Evolutionary conservation across 2,888 invertebrate genomes (phyloP).

Genomic region (Argyresthia albistria): DNA sequence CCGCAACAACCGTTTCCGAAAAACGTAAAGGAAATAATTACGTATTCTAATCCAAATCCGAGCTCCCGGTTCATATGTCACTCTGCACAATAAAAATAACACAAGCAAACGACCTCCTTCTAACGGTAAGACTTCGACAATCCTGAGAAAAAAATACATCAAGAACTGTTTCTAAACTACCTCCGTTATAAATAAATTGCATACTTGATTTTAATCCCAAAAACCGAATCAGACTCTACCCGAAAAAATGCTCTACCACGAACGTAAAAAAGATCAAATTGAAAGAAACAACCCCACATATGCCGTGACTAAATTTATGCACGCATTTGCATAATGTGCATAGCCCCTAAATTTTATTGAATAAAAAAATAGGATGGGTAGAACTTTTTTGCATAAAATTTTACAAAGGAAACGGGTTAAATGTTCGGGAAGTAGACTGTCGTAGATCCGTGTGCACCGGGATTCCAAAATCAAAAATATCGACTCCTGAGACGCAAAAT

Average conservation of each 20-base stretch:
- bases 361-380: slow-evolving; percentile 74
- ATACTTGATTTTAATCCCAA: slow-evolving; percentile 51
- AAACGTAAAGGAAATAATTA: slow-evolving; percentile 71
- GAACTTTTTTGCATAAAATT: slow-evolving; percentile 73
- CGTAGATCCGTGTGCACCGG: slow-evolving; percentile 45
- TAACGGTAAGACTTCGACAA: slow-evolving; percentile 53
- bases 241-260: background rate
- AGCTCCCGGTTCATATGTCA: slow-evolving; percentile 65
- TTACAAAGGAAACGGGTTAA: slow-evolving; percentile 72
- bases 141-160: slow-evolving; percentile 64
- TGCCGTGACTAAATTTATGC: slow-evolving; percentile 64
- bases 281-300: slow-evolving; percentile 18
- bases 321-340: slow-evolving; percentile 73
- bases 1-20: slow-evolving; percentile 58
- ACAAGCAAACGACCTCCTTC: slow-evolving; percentile 37
- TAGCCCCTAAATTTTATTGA: slow-evolving; percentile 71
- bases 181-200: slow-evolving; percentile 48
- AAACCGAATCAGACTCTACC: slow-evolving; percentile 28
- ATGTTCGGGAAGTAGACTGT: slow-evolving; percentile 66
- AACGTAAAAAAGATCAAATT: slow-evolving; percentile 19
- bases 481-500: slow-evolving; percentile 15
- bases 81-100: slow-evolving; percentile 53
- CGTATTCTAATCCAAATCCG: slow-evolving; percentile 66
- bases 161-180: slow-evolving; percentile 49
- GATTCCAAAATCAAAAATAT: slow-evolving; percentile 35